Conservation (phyloP, 2,797 vertebrate genomes). For the Karalla daura region DNA sequence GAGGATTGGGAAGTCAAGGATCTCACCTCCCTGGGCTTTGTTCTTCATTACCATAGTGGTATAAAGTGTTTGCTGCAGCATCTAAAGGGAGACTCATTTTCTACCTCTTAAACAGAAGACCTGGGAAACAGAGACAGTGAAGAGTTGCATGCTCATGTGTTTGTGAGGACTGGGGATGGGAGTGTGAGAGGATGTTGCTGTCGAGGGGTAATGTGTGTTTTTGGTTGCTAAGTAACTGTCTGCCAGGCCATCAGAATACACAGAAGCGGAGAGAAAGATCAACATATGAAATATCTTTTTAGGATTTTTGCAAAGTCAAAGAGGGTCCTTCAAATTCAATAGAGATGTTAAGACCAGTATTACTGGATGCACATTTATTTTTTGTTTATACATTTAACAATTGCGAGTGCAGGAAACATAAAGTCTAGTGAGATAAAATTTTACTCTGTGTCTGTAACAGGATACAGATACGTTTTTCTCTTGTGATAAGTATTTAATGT, state of each 20-base stretch:
- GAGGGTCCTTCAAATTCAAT: slow-evolving; percentile 19
- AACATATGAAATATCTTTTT: slow-evolving; percentile 35
- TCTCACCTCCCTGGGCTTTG: slow-evolving; percentile 61
- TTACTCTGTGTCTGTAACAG: not conserved
- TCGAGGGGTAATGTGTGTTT: slow-evolving; percentile 70
- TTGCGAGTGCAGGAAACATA: no score
- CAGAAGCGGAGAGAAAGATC: slow-evolving; percentile 52
- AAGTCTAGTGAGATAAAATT: not conserved
- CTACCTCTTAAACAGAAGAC: slow-evolving; percentile 51
- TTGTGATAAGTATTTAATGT: no score
- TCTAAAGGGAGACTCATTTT: slow-evolving; percentile 67
- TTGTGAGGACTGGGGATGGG: slow-evolving; percentile 37
- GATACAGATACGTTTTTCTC: no score
- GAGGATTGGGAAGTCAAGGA: slow-evolving; percentile 61
- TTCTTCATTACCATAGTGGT: slow-evolving; percentile 48
- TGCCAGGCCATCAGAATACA: slow-evolving; percentile 62
- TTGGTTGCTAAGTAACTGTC: slow-evolving; percentile 84
- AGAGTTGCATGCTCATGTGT: slow-evolving; percentile 52
- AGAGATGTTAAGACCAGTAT: no score
- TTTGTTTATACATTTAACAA: no score
- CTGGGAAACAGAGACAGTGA: slow-evolving; percentile 56
- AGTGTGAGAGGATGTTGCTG: slow-evolving; percentile 52
- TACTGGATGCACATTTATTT: no score
- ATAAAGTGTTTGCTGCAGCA: slow-evolving; percentile 45
- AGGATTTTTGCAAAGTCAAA: slow-evolving; percentile 42